phyloP scores from a whole-genome alignment of 2,797 vertebrate genomes.

The Sebastes steindachneri region DNA sequence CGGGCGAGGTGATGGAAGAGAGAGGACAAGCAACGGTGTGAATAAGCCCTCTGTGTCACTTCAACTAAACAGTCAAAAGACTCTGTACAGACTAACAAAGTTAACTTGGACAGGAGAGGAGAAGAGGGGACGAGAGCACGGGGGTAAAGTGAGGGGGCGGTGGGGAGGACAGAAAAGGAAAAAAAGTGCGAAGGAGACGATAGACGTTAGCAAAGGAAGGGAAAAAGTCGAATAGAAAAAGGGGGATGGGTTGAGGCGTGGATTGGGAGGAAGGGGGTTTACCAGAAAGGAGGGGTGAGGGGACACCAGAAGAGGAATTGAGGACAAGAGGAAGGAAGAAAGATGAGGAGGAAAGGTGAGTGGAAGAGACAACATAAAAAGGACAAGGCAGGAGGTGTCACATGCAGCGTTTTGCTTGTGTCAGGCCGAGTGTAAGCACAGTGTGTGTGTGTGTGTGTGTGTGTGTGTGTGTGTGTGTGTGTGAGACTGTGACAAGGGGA shows the following conservation, averaged over 20 bases:
- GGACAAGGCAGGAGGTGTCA: conserved; percentile 56
- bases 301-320: background rate
- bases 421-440: conserved; percentile 11
- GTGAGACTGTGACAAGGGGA: conserved; percentile 40
- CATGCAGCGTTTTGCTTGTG: conserved; percentile 36
- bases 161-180: background rate
- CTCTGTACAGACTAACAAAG: background rate
- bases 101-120: conserved; percentile 20
- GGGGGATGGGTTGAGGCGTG: background rate
- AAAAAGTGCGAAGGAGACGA: background rate
- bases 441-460: conserved; percentile 27
- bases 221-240: background rate
- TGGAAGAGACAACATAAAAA: conserved; percentile 39
- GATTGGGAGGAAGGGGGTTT: background rate
- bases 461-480: conserved; percentile 4
- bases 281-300: background rate
- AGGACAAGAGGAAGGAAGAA: background rate
- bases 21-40: conserved; percentile 43
- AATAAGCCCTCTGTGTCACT: conserved; percentile 54
- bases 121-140: background rate
- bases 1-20: conserved; percentile 12
- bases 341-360: conserved; percentile 10
- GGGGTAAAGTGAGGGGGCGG: background rate
- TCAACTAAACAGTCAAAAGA: conserved; percentile 40
- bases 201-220: background rate